A percentile compares a stretch with the other conserved stretches of the same genome.
Evolutionary conservation across 2,797 vertebrate genomes (phyloP).

Genomic region (Diplodus sargus): DNA sequence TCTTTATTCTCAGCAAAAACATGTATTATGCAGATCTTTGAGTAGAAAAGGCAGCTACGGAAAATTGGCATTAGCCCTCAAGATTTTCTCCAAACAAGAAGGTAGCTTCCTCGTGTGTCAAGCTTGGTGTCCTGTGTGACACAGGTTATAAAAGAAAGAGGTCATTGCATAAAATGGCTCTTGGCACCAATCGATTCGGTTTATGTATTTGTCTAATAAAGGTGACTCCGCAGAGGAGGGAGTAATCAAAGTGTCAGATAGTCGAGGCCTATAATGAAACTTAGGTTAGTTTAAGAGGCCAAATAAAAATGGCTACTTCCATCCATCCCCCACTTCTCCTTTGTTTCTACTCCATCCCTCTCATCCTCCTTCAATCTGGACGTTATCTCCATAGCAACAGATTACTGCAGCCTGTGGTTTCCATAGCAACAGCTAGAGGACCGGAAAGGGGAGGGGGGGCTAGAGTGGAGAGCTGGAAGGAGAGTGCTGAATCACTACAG

Average conservation of each 20-base stretch:
- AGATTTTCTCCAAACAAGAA: no score
- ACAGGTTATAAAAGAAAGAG: neutral
- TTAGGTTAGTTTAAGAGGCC: conserved; percentile 33
- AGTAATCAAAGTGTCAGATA: neutral
- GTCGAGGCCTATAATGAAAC: conserved; percentile 5
- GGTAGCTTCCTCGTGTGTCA: neutral
- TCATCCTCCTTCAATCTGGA: conserved; percentile 82
- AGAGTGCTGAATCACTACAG: conserved; percentile 84
- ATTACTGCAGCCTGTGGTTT: conserved; percentile 86
- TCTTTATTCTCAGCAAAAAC: neutral
- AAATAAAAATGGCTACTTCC: conserved; percentile 69
- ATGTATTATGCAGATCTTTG: neutral
- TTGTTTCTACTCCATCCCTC: conserved; percentile 74
- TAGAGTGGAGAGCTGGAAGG: conserved; percentile 64
- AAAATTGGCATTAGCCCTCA: neutral
- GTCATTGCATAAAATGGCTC: neutral
- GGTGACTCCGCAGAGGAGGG: conserved; percentile 3
- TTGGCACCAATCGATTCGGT: neutral
- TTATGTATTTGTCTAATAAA: neutral
- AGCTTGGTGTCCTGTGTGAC: neutral
- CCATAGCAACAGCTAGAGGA: conserved; percentile 82
- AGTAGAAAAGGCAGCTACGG: neutral
- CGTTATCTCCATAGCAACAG: conserved; percentile 85
- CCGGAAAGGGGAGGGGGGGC: conserved; percentile 28
- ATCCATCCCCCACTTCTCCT: conserved; percentile 70